A percentile compares a stretch with the other conserved stretches of the same genome.
Evolutionary conservation across 1,140 invertebrate species (phyloP).

Genomic region (Cotesia chilonis): DNA sequence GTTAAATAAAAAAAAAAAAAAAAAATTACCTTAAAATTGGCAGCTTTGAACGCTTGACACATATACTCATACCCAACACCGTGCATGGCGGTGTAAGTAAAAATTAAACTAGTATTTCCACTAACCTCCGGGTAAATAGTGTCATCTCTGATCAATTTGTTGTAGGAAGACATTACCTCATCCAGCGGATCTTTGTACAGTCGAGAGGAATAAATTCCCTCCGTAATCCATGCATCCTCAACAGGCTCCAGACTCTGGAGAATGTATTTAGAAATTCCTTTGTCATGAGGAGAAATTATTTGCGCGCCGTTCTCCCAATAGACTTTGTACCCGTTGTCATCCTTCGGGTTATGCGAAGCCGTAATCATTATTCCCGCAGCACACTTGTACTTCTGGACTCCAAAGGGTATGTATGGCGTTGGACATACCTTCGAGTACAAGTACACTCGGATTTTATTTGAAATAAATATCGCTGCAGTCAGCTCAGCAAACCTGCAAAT

Average conservation of each 20-base stretch:
- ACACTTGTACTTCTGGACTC: slow-evolving; percentile 75
- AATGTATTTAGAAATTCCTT: slow-evolving; percentile 85
- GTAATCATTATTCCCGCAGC: slow-evolving; percentile 94
- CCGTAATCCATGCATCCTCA: slow-evolving; percentile 73
- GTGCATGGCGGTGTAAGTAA: slow-evolving; percentile 97
- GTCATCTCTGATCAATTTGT: slow-evolving; percentile 68
- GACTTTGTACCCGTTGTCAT: slow-evolving; percentile 99
- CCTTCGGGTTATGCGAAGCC: slow-evolving; percentile 98
- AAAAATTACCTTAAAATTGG: slow-evolving; percentile 75
- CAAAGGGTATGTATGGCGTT: slow-evolving; percentile 93
- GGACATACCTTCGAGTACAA: slow-evolving; percentile 85
- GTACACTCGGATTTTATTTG: slow-evolving; percentile 81
- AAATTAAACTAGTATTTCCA: slow-evolving; percentile 70
- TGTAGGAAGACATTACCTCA: slow-evolving; percentile 75
- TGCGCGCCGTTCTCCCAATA: slow-evolving; percentile 97
- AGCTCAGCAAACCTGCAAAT: slow-evolving; percentile 84
- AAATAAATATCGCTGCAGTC: slow-evolving; percentile 84
- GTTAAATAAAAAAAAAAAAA: not conserved
- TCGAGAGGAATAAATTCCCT: slow-evolving; percentile 59
- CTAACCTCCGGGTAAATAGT: slow-evolving; percentile 71
- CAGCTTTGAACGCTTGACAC: slow-evolving; percentile 76
- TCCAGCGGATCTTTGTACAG: slow-evolving; percentile 69
- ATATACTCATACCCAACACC: slow-evolving; percentile 92
- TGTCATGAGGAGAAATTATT: slow-evolving; percentile 93
- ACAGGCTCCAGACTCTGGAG: slow-evolving; percentile 79